phyloP scores from a whole-genome alignment of 2,113 vertebrate genomes.

The Tachuris rubrigastra region DNA sequence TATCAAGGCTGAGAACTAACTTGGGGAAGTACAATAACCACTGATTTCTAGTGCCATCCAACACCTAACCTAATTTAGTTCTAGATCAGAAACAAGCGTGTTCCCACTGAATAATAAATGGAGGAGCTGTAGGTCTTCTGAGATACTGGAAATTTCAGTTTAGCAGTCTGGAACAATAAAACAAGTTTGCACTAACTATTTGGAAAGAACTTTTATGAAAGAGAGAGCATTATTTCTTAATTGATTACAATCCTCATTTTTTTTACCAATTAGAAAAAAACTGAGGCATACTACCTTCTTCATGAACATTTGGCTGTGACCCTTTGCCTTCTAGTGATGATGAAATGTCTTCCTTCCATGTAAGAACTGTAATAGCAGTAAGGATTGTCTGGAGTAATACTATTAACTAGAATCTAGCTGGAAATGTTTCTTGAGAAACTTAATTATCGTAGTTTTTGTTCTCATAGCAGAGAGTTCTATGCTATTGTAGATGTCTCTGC shows the following conservation, averaged over 20 bases:
- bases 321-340: background rate
- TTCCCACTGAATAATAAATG: background rate
- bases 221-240: background rate
- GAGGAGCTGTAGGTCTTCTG: background rate
- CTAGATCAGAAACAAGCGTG: background rate
- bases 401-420: background rate
- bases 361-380: background rate
- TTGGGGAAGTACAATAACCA: background rate
- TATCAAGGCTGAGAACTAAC: background rate
- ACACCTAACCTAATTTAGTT: background rate
- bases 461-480: background rate
- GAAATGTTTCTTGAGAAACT: background rate
- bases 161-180: background rate
- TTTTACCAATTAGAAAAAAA: background rate
- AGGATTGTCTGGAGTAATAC: background rate
- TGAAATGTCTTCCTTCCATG: background rate
- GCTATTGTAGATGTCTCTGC: background rate
- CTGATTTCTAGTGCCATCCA: background rate
- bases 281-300: background rate
- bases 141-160: background rate
- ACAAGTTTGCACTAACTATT: background rate
- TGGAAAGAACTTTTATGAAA: background rate
- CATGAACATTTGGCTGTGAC: background rate
- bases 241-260: background rate
- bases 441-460: background rate